Base-by-base conservation (phyloP, 1,140 invertebrate genomes). In the Drosophila tristis region DNA sequence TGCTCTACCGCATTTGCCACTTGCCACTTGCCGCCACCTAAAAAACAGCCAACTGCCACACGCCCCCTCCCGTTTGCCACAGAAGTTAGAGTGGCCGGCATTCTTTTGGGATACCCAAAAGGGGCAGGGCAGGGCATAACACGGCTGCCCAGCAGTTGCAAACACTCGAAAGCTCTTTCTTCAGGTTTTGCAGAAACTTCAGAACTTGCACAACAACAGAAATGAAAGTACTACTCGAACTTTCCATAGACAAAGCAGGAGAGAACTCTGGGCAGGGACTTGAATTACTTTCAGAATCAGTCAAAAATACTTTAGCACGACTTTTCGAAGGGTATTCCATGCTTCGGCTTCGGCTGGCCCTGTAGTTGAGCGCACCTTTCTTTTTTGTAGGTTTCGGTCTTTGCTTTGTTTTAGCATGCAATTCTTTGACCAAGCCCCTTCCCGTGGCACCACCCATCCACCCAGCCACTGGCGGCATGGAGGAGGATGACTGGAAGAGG, bases 371-470 rank as follows among this genome's bases (percentile, higher is more conserved):
- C 26, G 49, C 39, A 29, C 55, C 61, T 66, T 75, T 75, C 61
- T n/a, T 74, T 74, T 73, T 70, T 67, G 43, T 67, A 1, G 8
- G 57, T 55, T 55, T 73, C 7, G 26, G 45, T 16, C 29, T 23
- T 31, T 9, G 15, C 47, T 73, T 73, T 39, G 15, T 74, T 74
- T 74, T 74, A 57, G 72, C 72, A 75, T 75, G 72, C 72, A 75
- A 75, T 75, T 75, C 61, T 74, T 75, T 75, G 72, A 53, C 72
- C 72, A 75, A 75, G 62, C 61, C 53, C 62, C 62, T 39, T 48
- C 62, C 67, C 65, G 11, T 39, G 57, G 67, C 51, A 71, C 67
- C 67, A 71, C 67, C 67, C 67, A 70, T 71, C 55, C 35, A 39
- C 35, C 35, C 35, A 11, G 4, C 35, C 9, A 5, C 35, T 39